Evolutionary conservation across 2,113 vertebrate genomes (phyloP).

Genomic region (Lycaon pictus): DNA sequence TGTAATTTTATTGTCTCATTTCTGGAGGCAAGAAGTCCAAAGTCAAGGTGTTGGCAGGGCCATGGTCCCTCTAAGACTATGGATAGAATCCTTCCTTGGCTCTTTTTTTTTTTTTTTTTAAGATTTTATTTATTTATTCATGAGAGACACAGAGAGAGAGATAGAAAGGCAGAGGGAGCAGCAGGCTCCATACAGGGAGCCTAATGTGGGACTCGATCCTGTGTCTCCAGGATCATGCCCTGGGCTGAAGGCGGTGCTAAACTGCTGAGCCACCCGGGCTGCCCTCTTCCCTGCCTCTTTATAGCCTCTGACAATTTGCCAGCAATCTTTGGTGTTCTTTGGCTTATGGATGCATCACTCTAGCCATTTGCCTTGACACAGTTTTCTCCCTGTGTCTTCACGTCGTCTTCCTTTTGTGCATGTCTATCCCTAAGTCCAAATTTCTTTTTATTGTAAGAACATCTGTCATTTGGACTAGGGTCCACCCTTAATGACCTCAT

Average conservation of each 20-base stretch:
- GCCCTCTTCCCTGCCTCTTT: too few relatives aligned
- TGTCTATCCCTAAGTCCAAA: not conserved
- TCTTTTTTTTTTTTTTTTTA: too few relatives aligned
- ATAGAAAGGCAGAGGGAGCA: too few relatives aligned
- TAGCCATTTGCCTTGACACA: rapidly evolving
- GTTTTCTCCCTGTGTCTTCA: not conserved
- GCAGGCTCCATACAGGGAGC: too few relatives aligned
- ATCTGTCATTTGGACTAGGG: not conserved
- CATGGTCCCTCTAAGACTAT: not conserved
- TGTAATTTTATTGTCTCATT: not conserved
- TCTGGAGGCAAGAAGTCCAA: not conserved
- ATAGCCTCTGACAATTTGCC: not conserved
- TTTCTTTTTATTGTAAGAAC: not conserved
- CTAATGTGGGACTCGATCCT: too few relatives aligned
- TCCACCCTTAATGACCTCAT: not conserved
- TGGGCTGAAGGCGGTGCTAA: too few relatives aligned
- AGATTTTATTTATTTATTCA: too few relatives aligned
- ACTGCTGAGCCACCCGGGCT: too few relatives aligned
- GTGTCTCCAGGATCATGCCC: too few relatives aligned
- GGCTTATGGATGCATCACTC: rapidly evolving
- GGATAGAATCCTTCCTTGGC: too few relatives aligned
- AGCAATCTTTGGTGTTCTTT: not conserved
- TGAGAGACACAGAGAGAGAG: too few relatives aligned
- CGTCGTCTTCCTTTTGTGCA: not conserved
- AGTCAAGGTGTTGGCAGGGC: not conserved